phyloP scores from a whole-genome alignment of 30 jellyfish, hydroid and myxozoan genomes.

The Turritopsis rubra region DNA sequence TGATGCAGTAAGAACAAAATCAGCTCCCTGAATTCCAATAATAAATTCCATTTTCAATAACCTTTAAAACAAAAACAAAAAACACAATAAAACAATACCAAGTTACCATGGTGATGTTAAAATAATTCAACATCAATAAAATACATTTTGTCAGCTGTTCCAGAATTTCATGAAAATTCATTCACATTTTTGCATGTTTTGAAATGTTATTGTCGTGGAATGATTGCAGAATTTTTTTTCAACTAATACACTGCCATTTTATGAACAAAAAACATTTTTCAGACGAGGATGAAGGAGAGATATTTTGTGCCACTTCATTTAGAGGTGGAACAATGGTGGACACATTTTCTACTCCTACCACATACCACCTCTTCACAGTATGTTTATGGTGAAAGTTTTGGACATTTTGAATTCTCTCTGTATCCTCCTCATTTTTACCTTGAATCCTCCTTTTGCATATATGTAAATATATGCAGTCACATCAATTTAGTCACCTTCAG shows the following conservation, averaged over 20 bases:
- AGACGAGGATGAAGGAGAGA: background rate
- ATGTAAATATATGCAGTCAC: background rate
- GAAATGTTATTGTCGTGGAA: too few relatives aligned
- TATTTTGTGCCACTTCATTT: background rate
- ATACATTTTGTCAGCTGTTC: too few relatives aligned
- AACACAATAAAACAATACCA: background rate
- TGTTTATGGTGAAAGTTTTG: background rate
- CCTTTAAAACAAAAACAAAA: background rate
- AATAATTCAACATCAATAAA: background rate
- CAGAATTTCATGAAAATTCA: too few relatives aligned
- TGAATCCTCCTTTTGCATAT: background rate
- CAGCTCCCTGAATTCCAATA: constrained; percentile 88
- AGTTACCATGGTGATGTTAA: background rate
- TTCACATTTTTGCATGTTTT: too few relatives aligned
- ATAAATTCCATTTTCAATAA: constrained; percentile 71
- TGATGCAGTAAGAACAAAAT: constrained; percentile 89
- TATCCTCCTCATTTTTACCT: background rate
- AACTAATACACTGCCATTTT: too few relatives aligned
- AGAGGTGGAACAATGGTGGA: constrained; percentile 1
- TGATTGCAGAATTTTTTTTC: too few relatives aligned
- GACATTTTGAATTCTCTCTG: background rate
- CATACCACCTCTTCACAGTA: background rate
- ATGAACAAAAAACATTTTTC: too few relatives aligned
- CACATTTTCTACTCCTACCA: background rate
- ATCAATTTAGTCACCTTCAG: background rate